Conservation (phyloP, 2,888 invertebrate species). For the Heliconius erato region DNA sequence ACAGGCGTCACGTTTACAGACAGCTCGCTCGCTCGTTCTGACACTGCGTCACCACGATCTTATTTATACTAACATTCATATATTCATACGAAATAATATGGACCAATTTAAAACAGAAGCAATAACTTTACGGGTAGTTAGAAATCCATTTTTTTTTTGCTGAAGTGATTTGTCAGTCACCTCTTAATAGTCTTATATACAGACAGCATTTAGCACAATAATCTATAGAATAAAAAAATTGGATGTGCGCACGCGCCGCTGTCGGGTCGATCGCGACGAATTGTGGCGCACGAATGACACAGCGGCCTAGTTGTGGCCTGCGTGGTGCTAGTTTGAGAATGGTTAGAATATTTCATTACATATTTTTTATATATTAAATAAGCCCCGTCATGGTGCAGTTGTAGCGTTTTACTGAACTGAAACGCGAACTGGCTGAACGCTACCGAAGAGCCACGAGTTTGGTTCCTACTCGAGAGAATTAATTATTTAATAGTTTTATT, state of each 20-base stretch:
- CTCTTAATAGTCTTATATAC: conserved; percentile 39
- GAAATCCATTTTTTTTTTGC: conserved; percentile 15
- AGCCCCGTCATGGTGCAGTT: neutral
- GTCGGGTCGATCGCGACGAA: conserved; percentile 75
- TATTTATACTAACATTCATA: neutral
- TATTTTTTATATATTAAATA: neutral
- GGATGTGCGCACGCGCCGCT: conserved; percentile 64
- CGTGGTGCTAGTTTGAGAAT: conserved; percentile 41
- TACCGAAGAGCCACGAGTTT: too few species aligned
- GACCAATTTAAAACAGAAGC: conserved; percentile 22
- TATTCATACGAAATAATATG: neutral
- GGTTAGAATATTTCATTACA: neutral
- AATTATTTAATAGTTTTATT: too few species aligned
- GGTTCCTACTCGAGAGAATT: too few species aligned
- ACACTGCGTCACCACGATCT: too few species aligned
- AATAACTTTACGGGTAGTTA: conserved; percentile 15
- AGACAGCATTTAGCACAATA: conserved; percentile 38
- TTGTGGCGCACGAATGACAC: conserved; percentile 69
- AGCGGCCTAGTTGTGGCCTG: conserved; percentile 60
- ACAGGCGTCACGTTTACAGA: too few species aligned
- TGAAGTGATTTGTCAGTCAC: conserved; percentile 28
- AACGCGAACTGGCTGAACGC: too few species aligned
- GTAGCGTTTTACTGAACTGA: too few species aligned
- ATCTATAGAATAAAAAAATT: conserved; percentile 50
- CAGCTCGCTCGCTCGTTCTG: too few species aligned